Evolutionary conservation across 2,888 invertebrate genomes (phyloP).

Genomic region (Quadriops clusia): DNA sequence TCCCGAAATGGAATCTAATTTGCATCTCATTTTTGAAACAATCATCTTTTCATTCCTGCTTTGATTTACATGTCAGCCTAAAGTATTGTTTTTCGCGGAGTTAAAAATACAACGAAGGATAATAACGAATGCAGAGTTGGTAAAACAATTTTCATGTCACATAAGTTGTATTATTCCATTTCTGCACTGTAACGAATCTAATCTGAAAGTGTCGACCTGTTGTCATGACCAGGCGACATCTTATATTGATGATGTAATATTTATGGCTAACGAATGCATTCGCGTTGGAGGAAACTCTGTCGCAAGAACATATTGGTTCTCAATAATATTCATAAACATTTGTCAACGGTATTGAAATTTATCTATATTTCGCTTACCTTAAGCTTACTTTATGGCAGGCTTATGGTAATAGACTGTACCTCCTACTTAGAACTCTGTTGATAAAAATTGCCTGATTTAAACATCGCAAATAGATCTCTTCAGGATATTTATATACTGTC

Average conservation of each 20-base stretch:
- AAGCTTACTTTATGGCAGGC: no score
- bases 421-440: no score
- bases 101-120: no score
- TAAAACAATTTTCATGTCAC: no score
- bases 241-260: conserved; percentile 12
- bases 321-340: conserved; percentile 15
- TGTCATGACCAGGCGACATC: conserved; percentile 6
- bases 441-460: conserved; percentile 4
- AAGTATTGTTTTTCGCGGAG: no score
- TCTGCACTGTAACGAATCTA: conserved; percentile 4
- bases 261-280: conserved; percentile 16
- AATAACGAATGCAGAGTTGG: no score
- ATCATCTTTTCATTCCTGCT: no score
- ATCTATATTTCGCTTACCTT: conserved; percentile 1
- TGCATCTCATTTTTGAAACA: no score
- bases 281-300: conserved; percentile 15
- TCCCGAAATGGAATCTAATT: no score
- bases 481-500: background rate
- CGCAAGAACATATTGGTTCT: conserved; percentile 14
- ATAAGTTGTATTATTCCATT: no score
- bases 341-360: conserved; percentile 10
- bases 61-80: no score
- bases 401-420: no score
- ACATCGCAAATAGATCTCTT: conserved; percentile 1
- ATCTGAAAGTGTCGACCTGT: conserved; percentile 2